These are phyloP conservation scores for Hipparchia semele DNA, from an alignment of 2,888 invertebrate genomes.

Conservation along the genomic window DNA sequence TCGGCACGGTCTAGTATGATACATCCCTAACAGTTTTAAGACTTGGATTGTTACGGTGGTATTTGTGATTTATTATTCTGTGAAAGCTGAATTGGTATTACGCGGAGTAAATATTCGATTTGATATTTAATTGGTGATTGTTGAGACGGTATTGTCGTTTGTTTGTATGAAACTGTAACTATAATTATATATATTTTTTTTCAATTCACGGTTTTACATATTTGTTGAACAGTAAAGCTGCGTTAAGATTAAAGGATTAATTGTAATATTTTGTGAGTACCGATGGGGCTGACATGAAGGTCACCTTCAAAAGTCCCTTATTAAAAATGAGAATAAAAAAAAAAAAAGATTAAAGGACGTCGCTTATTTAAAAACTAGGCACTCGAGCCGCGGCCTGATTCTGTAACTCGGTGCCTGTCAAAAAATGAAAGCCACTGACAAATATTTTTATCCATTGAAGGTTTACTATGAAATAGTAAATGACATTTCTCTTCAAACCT, in stretches of 20 bases:
- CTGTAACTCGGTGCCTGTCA: no score
- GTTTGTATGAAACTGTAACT: background rate
- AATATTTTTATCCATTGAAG: no score
- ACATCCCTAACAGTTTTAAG: slow-evolving; percentile 58
- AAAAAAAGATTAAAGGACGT: background rate
- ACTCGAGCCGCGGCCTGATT: no score
- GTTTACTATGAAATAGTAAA: no score
- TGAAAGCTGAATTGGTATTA: slow-evolving; percentile 47
- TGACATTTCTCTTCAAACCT: no score
- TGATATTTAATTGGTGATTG: slow-evolving; percentile 12
- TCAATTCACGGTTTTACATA: background rate
- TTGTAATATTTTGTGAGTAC: no score
- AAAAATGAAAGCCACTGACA: no score
- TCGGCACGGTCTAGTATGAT: background rate
- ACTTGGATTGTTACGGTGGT: slow-evolving; percentile 68
- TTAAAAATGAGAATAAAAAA: no score
- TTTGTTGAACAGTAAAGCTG: slow-evolving; percentile 8
- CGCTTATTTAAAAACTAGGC: no score
- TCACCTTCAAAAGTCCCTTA: no score
- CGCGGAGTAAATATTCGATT: slow-evolving; percentile 18
- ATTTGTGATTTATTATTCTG: slow-evolving; percentile 64
- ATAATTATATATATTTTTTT: slow-evolving; percentile 2
- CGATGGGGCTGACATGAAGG: no score
- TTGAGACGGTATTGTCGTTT: slow-evolving; percentile 18
- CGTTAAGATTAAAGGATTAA: background rate